Conservation (phyloP, 1,140 invertebrate genomes). For the Sitophilus oryzae region DNA sequence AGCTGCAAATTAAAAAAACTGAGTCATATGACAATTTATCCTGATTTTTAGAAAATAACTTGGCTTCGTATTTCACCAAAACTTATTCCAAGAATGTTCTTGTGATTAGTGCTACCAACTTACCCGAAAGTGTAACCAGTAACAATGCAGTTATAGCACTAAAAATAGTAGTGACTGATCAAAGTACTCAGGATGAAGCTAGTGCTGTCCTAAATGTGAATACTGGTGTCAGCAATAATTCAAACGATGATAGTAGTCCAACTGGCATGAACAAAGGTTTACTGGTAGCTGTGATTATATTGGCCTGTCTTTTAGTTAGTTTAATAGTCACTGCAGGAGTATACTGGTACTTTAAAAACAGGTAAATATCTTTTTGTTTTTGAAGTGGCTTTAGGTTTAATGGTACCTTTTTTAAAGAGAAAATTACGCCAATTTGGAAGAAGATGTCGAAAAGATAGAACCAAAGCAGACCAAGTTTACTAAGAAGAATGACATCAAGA, state of each 20-base stretch:
- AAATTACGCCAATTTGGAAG: conserved; percentile 3
- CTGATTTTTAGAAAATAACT: neutral
- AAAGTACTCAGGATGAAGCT: conserved; percentile 6
- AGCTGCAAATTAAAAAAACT: too few relatives aligned
- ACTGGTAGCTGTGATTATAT: conserved; percentile 36
- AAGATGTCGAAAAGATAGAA: neutral
- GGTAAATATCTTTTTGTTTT: conserved; percentile 15
- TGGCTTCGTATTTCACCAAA: conserved; percentile 4
- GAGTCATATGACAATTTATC: neutral
- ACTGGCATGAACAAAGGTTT: conserved; percentile 27
- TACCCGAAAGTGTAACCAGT: conserved; percentile 11
- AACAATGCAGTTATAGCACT: conserved; percentile 10
- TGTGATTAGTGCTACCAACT: neutral
- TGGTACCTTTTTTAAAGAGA: neutral
- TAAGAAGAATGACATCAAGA: conserved; percentile 7
- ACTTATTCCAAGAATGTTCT: neutral
- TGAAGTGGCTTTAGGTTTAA: neutral
- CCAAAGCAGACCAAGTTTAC: neutral
- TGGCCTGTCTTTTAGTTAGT: conserved; percentile 31
- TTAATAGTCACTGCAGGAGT: conserved; percentile 28
- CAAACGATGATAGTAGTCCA: neutral
- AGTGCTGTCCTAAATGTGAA: conserved; percentile 14
- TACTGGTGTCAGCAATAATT: neutral
- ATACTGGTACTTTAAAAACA: conserved; percentile 34
- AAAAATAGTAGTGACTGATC: conserved; percentile 12